phyloP scores from a whole-genome alignment of 2,797 vertebrate species.

The Natrix natrix region DNA sequence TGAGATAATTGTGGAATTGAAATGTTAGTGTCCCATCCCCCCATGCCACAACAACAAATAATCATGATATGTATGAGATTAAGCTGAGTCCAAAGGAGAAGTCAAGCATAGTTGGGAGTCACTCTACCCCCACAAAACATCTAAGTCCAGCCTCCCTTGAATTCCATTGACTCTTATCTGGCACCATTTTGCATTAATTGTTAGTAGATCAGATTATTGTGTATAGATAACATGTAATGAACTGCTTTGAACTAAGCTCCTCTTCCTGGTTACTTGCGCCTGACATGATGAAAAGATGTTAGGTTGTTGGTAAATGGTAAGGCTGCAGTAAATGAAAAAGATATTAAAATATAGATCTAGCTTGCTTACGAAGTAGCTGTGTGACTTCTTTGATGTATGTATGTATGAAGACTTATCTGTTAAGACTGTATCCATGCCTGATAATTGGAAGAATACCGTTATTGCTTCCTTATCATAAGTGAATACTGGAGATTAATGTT shows the following conservation, averaged over 20 bases:
- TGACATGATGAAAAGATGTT: not conserved
- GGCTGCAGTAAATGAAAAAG: not conserved
- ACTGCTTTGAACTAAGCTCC: not conserved
- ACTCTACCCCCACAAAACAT: not conserved
- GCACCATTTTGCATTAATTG: not conserved
- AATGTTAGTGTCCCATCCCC: not conserved
- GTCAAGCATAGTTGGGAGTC: not conserved
- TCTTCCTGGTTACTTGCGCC: not conserved
- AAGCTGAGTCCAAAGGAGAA: not conserved
- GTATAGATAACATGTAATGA: not conserved
- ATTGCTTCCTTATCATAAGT: not conserved
- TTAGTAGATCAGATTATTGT: not conserved
- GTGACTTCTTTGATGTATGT: not conserved
- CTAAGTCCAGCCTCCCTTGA: not conserved
- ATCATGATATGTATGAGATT: too few species aligned
- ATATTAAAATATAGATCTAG: not conserved
- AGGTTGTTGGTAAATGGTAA: not conserved
- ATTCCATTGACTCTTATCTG: not conserved
- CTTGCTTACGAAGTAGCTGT: not conserved
- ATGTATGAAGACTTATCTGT: not conserved
- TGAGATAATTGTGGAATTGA: not conserved
- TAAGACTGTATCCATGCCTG: not conserved
- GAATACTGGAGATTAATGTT: not conserved
- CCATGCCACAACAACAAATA: too few species aligned
- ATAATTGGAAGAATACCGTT: not conserved